Percentiles rank a stretch among this genome's conserved stretches.
phyloP scores from a whole-genome alignment of 2,113 vertebrate species.

The Hyperoodon ampullatus region DNA sequence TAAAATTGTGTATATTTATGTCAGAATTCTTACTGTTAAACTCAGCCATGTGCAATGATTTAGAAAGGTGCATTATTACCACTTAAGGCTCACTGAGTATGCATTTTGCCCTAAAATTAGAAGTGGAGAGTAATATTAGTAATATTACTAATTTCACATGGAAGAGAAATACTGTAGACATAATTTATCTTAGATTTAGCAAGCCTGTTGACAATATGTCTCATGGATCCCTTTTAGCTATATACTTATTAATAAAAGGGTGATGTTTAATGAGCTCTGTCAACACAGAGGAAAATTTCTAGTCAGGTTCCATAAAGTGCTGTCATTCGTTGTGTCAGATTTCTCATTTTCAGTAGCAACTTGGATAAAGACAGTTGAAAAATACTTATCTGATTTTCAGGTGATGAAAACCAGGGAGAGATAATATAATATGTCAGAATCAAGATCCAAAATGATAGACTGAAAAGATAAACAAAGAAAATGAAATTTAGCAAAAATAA shows the following conservation, averaged over 20 bases:
- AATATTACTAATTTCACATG: background rate
- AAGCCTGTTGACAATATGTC: background rate
- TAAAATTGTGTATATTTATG: background rate
- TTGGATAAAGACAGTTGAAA: background rate
- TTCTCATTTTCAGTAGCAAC: constrained; percentile 19
- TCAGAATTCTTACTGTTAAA: background rate
- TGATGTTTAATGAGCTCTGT: background rate
- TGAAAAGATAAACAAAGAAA: constrained; percentile 38
- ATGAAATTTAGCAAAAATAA: constrained; percentile 45
- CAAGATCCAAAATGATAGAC: constrained; percentile 26
- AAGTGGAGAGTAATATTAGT: background rate
- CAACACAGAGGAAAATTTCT: background rate
- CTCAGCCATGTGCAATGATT: background rate
- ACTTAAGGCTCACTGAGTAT: background rate
- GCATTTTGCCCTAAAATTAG: background rate
- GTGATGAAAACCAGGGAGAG: constrained; percentile 22
- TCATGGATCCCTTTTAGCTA: background rate
- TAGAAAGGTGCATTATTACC: background rate
- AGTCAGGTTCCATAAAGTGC: background rate
- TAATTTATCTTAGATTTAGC: background rate
- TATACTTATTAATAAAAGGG: background rate
- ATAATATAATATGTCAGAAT: constrained; percentile 29
- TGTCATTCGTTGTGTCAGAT: background rate
- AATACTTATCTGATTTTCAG: constrained; percentile 21
- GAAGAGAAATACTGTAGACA: background rate